Evolutionary conservation across 1,140 invertebrate species (phyloP).

Genomic region (Dreissena rostriformis): DNA sequence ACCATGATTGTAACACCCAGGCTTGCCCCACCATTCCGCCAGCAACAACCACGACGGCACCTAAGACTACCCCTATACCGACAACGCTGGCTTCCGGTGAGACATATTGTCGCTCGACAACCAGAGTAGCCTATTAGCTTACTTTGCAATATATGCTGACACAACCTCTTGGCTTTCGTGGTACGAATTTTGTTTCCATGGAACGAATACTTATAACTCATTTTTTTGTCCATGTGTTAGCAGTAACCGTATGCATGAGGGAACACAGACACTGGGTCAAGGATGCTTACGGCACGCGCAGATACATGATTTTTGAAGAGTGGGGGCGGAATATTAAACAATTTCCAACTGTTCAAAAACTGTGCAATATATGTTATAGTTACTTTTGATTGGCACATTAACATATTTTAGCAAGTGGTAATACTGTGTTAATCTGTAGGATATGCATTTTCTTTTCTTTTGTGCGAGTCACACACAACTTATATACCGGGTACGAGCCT

Average conservation of each 20-base stretch:
- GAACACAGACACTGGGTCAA: neutral
- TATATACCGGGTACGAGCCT: no score
- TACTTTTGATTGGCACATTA: no score
- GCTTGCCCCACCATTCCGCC: conserved; percentile 80
- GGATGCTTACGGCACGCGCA: neutral
- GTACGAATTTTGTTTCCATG: neutral
- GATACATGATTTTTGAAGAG: neutral
- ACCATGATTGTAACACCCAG: conserved; percentile 87
- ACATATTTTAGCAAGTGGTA: no score
- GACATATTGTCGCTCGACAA: neutral
- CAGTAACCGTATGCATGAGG: conserved; percentile 85
- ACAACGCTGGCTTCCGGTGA: conserved; percentile 57
- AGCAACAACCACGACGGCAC: conserved; percentile 53
- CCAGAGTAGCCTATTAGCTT: no score
- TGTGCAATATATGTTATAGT: no score
- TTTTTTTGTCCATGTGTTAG: no score
- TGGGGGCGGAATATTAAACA: no score
- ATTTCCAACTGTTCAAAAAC: no score
- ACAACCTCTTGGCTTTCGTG: neutral
- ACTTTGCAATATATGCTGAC: neutral
- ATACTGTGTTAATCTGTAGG: no score
- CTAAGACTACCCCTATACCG: conserved; percentile 49
- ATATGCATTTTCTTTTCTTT: no score
- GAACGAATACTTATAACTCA: neutral
- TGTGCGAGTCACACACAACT: no score